Evolutionary conservation across 2,797 vertebrate genomes (phyloP), one percentile per base, ranked within the genome.

Genomic region (Limosa lapponica): DNA sequence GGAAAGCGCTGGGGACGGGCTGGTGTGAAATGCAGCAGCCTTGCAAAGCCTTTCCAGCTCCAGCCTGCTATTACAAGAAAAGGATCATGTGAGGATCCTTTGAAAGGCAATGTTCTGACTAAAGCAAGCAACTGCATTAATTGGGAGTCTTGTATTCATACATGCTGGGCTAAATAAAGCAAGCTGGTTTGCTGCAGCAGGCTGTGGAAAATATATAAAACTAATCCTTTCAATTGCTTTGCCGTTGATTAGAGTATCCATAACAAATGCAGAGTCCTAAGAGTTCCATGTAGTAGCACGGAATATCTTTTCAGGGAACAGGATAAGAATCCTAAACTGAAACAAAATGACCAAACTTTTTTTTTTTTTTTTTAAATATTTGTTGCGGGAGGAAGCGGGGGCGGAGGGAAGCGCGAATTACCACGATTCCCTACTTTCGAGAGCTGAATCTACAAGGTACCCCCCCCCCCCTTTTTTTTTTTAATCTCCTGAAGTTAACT

Each of bases 81-180:
- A 95, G 90, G 93, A 96, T 97, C 96, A 95, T 96, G 96, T 95
- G 96, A 96, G 96, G 70, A 95, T 91, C 91, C 85, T 95, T 95
- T 95, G 87, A 96, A 95, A 96, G 87, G 93, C 90, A 79, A 30
- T 62, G 91, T 86, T 95, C 94, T 86, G 82, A 90, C 87, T 93
- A 93, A 95, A 95, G 94, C 87, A 90, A 93, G 83, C 96, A 69
- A 94, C 93, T 82, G 95, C 96, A 91, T 94, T 93, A 96, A 97
- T 96, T 95, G 96, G 97, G 75, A 95, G 74, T 74, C 95, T 87
- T 95, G 91, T 97, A 96, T 98, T 98, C 97, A 96, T 97, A 95
- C 89, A 92, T 30, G 91, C 97, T 95, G 96, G 92, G 96, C 89
- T 97, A 97, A 95, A 94, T 87, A 97, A 97, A 97, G 97, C 96